These are phyloP conservation scores for Indri indri DNA, from an alignment of 2,113 vertebrate species.

Conservation along the genomic window DNA sequence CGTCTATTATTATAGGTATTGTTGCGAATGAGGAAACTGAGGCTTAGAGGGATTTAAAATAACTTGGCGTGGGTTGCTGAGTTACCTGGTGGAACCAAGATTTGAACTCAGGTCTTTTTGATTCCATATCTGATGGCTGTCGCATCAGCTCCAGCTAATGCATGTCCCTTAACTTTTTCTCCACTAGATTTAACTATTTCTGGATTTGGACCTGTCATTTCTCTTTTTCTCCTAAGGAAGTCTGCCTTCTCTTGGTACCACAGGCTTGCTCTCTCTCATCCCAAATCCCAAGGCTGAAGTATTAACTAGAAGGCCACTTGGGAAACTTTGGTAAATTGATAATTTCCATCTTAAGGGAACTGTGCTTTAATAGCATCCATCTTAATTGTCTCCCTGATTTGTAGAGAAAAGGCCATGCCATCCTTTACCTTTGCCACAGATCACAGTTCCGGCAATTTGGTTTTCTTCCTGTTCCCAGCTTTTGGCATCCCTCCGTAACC, in stretches of 20 bases:
- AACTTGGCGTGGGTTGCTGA: neutral
- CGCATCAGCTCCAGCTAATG: neutral
- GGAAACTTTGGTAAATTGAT: neutral
- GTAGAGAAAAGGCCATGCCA: neutral
- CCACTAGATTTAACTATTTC: neutral
- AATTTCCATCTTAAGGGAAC: neutral
- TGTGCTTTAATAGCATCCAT: neutral
- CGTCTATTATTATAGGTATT: neutral
- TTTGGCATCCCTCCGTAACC: neutral
- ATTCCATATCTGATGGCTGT: neutral
- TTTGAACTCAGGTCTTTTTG: neutral
- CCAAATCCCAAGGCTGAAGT: neutral
- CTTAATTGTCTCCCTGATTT: neutral
- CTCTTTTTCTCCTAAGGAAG: neutral
- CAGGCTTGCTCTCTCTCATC: neutral
- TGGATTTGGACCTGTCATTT: neutral
- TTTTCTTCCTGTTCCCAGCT: neutral
- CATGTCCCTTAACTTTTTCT: neutral
- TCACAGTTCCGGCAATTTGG: neutral
- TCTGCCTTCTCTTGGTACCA: neutral
- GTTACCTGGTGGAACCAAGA: neutral
- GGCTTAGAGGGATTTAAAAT: neutral
- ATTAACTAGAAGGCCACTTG: neutral
- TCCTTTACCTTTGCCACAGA: neutral
- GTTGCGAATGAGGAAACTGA: neutral